A percentile compares a stretch with the other conserved stretches of the same genome.
Evolutionary conservation across 2,888 invertebrate species (phyloP).

Genomic region (Ormyrus labotus): DNA sequence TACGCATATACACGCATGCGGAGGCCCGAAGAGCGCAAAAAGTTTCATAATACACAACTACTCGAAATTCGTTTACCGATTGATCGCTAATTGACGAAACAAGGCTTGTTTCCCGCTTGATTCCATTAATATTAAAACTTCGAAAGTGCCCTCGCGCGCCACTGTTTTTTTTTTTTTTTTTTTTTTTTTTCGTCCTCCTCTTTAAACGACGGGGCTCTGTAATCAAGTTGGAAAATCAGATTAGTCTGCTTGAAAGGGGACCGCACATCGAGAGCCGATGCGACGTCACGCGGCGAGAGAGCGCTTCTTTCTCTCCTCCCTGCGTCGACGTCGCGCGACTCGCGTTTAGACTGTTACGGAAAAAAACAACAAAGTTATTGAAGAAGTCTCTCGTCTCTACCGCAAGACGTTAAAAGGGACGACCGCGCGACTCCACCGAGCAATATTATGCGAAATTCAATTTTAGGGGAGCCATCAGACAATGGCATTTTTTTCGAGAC

Average conservation of each 20-base stretch:
- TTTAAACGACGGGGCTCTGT: constrained; percentile 44
- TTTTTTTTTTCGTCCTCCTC: constrained; percentile 42
- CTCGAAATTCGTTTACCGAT: constrained; percentile 53
- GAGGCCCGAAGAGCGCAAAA: constrained; percentile 22
- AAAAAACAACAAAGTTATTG: constrained; percentile 40
- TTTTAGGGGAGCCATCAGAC: background rate
- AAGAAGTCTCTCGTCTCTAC: background rate
- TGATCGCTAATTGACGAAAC: constrained; percentile 54
- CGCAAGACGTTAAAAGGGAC: constrained; percentile 1
- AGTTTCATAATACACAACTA: constrained; percentile 41
- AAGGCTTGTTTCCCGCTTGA: constrained; percentile 45
- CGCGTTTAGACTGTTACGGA: constrained; percentile 29
- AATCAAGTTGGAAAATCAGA: constrained; percentile 57
- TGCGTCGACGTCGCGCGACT: constrained; percentile 10
- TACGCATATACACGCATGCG: too few relatives aligned
- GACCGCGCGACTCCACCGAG: background rate
- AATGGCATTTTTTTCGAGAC: too few relatives aligned
- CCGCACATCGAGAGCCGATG: constrained; percentile 34
- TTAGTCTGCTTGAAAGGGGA: constrained; percentile 54
- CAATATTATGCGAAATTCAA: constrained; percentile 26
- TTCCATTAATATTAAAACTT: constrained; percentile 57
- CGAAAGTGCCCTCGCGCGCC: constrained; percentile 49
- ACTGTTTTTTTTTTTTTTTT: constrained; percentile 36
- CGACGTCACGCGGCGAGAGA: constrained; percentile 2
- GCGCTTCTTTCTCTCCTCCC: constrained; percentile 30